Evolutionary conservation across 2,113 vertebrate genomes (phyloP).

Genomic region (Myodes glareolus): DNA sequence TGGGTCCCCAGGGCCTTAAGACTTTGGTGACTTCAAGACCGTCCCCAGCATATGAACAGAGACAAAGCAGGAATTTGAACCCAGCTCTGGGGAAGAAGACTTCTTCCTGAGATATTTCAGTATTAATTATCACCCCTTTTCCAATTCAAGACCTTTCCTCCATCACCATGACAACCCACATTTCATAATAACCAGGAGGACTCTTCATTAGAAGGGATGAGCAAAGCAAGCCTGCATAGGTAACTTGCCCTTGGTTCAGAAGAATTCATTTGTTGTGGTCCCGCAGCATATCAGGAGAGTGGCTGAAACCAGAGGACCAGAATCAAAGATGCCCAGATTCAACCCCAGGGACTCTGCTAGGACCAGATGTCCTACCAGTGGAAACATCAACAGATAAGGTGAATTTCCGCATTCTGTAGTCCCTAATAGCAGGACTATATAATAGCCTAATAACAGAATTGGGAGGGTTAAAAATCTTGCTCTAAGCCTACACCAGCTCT

Average conservation of each 20-base stretch:
- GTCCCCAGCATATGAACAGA: not conserved
- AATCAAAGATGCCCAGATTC: not conserved
- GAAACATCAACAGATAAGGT: not conserved
- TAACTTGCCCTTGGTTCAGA: not conserved
- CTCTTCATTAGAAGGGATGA: not conserved
- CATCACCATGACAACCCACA: not conserved
- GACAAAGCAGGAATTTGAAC: not conserved
- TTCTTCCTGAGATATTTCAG: not conserved
- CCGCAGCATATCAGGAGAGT: no score
- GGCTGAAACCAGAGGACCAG: not conserved
- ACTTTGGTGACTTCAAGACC: not conserved
- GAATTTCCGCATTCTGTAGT: not conserved
- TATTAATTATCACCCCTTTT: not conserved
- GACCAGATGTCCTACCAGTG: not conserved
- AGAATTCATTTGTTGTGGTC: not conserved
- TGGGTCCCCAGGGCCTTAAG: not conserved
- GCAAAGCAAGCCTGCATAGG: not conserved
- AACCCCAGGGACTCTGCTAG: not conserved
- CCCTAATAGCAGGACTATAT: not conserved
- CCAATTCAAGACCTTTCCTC: not conserved
- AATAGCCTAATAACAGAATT: not conserved
- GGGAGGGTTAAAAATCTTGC: not conserved
- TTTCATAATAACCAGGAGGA: not conserved
- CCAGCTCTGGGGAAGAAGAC: not conserved
- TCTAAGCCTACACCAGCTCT: not conserved